phyloP scores from a whole-genome alignment of 2,113 vertebrate genomes.

The Chaetorhynchus papuensis region DNA sequence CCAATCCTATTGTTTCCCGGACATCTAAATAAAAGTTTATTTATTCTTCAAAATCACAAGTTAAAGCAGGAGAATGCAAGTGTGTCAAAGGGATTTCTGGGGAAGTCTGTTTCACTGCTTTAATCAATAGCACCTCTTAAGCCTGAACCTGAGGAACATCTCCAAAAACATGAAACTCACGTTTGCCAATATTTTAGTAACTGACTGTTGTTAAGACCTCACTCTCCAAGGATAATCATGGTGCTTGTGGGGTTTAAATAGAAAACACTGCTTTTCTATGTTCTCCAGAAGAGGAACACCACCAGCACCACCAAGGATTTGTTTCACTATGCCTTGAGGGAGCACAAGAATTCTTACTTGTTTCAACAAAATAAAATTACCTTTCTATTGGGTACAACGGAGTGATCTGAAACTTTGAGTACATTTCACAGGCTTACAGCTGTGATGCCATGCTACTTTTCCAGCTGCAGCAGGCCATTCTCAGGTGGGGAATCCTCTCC shows the following conservation, averaged over 20 bases:
- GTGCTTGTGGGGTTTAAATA: not conserved
- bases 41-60: not conserved
- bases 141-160: not conserved
- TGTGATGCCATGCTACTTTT: accelerated
- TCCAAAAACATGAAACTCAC: not conserved
- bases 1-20: not conserved
- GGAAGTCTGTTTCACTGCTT: not conserved
- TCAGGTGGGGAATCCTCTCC: not conserved
- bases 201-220: not conserved
- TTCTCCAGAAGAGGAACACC: not conserved
- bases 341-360: not conserved
- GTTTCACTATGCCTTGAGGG: accelerated
- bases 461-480: not conserved
- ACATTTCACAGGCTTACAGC: not conserved
- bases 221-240: not conserved
- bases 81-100: not conserved
- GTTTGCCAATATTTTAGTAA: not conserved
- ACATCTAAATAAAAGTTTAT: not conserved
- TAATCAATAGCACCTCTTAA: not conserved
- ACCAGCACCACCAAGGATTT: not conserved
- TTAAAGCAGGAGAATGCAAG: not conserved
- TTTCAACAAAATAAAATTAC: not conserved
- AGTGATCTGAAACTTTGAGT: not conserved
- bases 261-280: not conserved
- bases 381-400: not conserved